Percentiles rank a stretch among this genome's conserved stretches.
Evolutionary conservation across 2,113 vertebrate species (phyloP).

Genomic region (Dasyprocta punctata): DNA sequence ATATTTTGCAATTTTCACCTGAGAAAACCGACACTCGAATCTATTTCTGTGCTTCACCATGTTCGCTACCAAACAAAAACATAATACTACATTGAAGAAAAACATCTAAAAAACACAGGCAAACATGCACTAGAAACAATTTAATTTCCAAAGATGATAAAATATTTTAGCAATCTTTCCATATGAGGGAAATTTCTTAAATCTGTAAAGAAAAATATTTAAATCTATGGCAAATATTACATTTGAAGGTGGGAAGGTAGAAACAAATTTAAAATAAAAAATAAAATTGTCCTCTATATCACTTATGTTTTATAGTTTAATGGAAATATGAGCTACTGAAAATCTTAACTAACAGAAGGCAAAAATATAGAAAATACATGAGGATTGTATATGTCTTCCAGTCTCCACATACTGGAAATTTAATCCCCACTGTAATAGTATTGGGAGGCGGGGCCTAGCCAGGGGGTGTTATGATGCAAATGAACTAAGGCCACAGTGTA

Average conservation of each 20-base stretch:
- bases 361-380: background rate
- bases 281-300: background rate
- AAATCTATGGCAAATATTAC: background rate
- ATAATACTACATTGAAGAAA: background rate
- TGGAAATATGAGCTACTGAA: background rate
- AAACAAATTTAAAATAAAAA: slow-evolving; percentile 27
- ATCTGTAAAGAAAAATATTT: background rate
- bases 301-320: background rate
- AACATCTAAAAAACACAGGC: background rate
- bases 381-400: background rate
- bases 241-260: background rate
- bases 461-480: background rate
- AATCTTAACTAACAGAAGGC: background rate
- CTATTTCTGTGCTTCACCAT: background rate
- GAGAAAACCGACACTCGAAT: background rate
- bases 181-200: background rate
- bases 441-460: background rate
- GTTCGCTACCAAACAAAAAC: background rate
- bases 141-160: background rate
- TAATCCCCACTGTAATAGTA: background rate
- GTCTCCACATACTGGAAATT: background rate
- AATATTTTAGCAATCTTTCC: background rate
- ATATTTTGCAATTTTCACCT: background rate
- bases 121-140: background rate
- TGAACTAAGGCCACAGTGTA: background rate